Evolutionary conservation across 2,888 invertebrate species (phyloP), one percentile per base, ranked within the genome.

Genomic region (Pollenia angustigena): DNA sequence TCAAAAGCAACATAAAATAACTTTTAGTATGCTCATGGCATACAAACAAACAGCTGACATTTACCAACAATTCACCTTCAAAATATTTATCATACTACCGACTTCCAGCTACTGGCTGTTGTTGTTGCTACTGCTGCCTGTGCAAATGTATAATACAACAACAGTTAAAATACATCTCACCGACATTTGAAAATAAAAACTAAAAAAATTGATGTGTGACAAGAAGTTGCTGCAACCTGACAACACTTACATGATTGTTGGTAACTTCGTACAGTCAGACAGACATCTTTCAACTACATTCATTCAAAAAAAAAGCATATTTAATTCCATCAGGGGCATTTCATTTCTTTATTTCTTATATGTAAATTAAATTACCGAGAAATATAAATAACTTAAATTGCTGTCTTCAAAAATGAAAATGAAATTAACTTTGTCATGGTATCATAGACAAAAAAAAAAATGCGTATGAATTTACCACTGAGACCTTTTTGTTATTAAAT

Each of bases 121-220:
- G 50, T 16, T 56, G 2, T 32, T 74, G 18, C 14, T 23, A 23
- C 23, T 52, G 52, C 10, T 52, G 52, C 18, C 9, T 12, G 8
- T 46, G 12, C 32, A 32, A 32, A 10, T 46, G 14, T 42, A n/a
- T 48, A 40, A 11, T 16, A 74, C 44, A 52, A 52, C 58, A 44
- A 23, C 16, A 71, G 42, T 4, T 23, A 50, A 68, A 58, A 68
- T 56, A 50, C 48, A 50, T 16, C 48, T 16, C 40, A 48, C 46
- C 40, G 48, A 23, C 44, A 46, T 80, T 54, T 69, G n/a, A 4
- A 69, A n/a, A 54, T 7, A 50, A 23, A 2, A 23, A 23, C n/a
- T n/a, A n/a, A 23, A 23, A 58, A n/a, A 72, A 72, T 14, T 81
- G 64, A 81, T 81, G 56, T 64, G 14, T 81, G 72, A 81, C 72